Conservation (phyloP, 2,797 vertebrate genomes). For the Rousettus madagascariensis region DNA sequence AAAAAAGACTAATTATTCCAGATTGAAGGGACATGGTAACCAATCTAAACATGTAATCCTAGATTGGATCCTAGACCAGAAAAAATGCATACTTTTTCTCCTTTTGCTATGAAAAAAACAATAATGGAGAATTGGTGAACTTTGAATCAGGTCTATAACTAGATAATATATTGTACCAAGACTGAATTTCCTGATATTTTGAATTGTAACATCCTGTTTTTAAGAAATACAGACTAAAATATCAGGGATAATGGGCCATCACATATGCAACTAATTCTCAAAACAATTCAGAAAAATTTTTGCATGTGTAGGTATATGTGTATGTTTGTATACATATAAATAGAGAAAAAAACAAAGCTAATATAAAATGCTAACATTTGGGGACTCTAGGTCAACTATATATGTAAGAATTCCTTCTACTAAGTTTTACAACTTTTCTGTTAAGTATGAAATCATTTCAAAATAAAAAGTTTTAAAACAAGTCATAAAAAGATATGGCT, state of each 20-base stretch:
- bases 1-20: neutral
- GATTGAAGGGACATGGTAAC: neutral
- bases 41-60: neutral
- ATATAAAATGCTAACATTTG: neutral
- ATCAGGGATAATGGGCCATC: neutral
- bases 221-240: neutral
- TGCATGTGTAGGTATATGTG: neutral
- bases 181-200: neutral
- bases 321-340: neutral
- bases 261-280: neutral
- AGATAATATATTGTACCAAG: neutral
- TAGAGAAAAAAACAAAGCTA: neutral
- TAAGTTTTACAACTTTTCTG: neutral
- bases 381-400: neutral
- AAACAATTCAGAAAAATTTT: neutral
- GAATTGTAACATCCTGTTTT: neutral
- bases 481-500: neutral
- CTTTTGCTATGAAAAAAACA: neutral
- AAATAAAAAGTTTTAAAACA: neutral
- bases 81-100: neutral
- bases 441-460: neutral
- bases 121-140: neutral
- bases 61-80: neutral
- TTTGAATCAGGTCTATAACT: neutral
- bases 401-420: neutral